Conservation (phyloP, 2,113 vertebrate species). For the Carettochelys insculpta region DNA sequence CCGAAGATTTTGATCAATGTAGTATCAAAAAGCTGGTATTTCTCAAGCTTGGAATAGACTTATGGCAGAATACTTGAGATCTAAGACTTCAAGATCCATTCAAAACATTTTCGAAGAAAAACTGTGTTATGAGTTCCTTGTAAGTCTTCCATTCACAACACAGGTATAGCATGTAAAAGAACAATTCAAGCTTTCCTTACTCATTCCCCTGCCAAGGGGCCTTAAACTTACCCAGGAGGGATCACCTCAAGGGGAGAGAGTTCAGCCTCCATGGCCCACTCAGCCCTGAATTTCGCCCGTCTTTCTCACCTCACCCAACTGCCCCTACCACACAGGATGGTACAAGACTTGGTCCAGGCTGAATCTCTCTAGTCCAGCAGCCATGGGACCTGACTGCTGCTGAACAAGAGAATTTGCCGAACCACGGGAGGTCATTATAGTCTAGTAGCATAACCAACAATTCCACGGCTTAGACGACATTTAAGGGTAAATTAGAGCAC, state of each 20-base stretch:
- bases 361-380: too few species aligned
- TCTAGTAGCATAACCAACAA: too few species aligned
- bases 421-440: too few species aligned
- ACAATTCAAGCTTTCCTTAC: neutral
- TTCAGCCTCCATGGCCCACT: neutral
- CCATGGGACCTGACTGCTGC: too few species aligned
- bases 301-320: neutral
- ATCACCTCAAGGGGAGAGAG: neutral
- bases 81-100: neutral
- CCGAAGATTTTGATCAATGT: neutral
- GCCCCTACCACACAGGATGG: neutral
- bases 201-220: neutral
- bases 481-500: too few species aligned
- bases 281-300: neutral
- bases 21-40: neutral
- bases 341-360: neutral
- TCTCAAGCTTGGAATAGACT: neutral
- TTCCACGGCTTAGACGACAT: too few species aligned
- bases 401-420: too few species aligned
- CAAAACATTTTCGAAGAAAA: neutral
- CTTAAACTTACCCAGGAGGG: neutral
- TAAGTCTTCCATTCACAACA: neutral
- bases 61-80: neutral
- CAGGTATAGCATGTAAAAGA: neutral
- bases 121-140: accelerated